Evolutionary conservation across 2,113 vertebrate species (phyloP).

Genomic region (Pitta sordida): DNA sequence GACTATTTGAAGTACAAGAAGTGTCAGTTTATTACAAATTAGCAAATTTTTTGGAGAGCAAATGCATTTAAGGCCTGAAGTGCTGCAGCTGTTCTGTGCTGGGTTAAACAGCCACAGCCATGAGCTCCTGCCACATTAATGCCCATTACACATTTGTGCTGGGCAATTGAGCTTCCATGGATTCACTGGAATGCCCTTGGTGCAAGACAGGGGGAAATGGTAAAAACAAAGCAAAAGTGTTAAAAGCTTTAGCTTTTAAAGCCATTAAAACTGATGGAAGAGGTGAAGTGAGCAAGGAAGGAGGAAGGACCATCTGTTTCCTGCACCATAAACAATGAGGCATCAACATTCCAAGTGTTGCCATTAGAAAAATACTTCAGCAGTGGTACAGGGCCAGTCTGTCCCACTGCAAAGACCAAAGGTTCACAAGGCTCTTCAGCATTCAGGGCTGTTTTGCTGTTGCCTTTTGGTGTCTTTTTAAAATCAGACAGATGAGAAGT

Average conservation of each 20-base stretch:
- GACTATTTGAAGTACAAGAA: neutral
- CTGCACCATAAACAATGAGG: neutral
- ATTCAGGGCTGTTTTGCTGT: neutral
- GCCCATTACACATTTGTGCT: neutral
- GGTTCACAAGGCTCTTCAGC: neutral
- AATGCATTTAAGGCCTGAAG: neutral
- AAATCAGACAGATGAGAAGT: neutral
- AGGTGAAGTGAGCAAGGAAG: neutral
- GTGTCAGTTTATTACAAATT: neutral
- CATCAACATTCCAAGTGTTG: neutral
- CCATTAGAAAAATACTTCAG: neutral
- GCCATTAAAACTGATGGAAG: neutral
- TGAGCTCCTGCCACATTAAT: neutral
- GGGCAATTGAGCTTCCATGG: slow-evolving; percentile 25
- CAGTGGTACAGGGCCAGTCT: neutral
- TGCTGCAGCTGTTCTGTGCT: neutral
- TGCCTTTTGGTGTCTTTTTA: neutral
- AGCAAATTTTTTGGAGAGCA: neutral
- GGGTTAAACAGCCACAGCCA: neutral
- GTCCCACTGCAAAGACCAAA: neutral
- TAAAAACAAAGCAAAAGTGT: neutral
- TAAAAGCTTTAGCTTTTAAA: slow-evolving; percentile 13
- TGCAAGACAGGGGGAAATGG: neutral
- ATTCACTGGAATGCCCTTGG: neutral
- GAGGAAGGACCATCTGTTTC: neutral